Conservation (phyloP, 2,113 vertebrate genomes). For the Coptodon bakossiorum region DNA sequence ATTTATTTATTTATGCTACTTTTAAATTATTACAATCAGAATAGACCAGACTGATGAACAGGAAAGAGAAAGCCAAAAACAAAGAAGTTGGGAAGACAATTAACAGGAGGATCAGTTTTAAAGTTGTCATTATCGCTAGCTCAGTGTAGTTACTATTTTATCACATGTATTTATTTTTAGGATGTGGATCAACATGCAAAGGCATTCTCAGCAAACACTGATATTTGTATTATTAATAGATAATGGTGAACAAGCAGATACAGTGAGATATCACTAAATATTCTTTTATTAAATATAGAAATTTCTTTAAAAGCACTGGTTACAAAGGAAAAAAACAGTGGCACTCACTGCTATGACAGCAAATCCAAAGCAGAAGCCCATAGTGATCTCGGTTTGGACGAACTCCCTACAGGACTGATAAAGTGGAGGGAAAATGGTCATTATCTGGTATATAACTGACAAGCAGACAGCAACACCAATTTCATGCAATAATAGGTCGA, state of each 20-base stretch:
- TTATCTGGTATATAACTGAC: not conserved
- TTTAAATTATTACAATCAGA: not conserved
- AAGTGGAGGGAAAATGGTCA: not conserved
- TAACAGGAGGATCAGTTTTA: not conserved
- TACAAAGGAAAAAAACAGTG: not conserved
- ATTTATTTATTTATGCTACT: too few relatives aligned
- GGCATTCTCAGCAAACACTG: not conserved
- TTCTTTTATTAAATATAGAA: not conserved
- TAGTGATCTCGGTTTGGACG: not conserved
- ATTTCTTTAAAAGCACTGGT: not conserved
- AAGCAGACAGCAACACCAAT: not conserved
- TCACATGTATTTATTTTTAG: not conserved
- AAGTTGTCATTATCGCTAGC: not conserved
- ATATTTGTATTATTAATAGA: not conserved
- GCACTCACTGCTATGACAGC: not conserved
- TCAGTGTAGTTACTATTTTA: not conserved
- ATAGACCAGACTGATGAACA: not conserved
- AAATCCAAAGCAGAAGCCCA: not conserved
- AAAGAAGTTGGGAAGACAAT: not conserved
- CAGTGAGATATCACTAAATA: not conserved
- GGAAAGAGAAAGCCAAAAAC: not conserved
- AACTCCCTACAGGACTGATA: not conserved
- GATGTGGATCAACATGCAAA: not conserved
- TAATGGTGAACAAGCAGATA: not conserved
- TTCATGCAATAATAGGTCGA: not conserved